phyloP scores from a whole-genome alignment of 2,888 invertebrate genomes.

The Heliothis peltigera region DNA sequence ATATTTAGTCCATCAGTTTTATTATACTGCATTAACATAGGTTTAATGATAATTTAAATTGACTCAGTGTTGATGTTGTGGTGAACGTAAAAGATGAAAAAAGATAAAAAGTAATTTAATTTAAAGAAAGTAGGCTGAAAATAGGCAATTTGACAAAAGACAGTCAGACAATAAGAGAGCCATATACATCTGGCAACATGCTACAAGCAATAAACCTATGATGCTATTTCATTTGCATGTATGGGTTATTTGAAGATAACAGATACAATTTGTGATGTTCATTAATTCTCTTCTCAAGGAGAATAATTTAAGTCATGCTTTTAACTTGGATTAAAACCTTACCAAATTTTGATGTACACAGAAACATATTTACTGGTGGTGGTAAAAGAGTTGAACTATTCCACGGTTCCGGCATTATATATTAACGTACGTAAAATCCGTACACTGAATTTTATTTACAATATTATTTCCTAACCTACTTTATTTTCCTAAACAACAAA shows the following conservation, averaged over 20 bases:
- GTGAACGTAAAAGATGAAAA: no score
- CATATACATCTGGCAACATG: neutral
- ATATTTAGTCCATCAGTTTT: neutral
- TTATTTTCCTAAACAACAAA: neutral
- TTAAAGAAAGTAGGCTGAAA: no score
- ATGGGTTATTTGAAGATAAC: no score
- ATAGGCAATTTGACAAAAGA: no score
- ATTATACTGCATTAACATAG: neutral
- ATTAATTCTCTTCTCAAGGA: no score
- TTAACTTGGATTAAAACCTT: constrained; percentile 36
- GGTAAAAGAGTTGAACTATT: constrained; percentile 74
- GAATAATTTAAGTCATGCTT: neutral
- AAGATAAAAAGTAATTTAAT: no score
- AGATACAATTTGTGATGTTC: no score
- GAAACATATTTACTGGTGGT: constrained; percentile 80
- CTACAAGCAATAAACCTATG: neutral
- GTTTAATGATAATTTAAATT: neutral
- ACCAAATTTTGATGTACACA: constrained; percentile 67
- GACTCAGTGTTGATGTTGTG: no score
- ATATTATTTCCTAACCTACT: neutral
- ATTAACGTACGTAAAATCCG: neutral
- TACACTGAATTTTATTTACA: neutral
- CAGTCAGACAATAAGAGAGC: no score
- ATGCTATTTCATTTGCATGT: neutral
- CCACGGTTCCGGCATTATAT: constrained; percentile 80